Conservation (phyloP, 2,113 vertebrate genomes). For the Apteryx mantelli region DNA sequence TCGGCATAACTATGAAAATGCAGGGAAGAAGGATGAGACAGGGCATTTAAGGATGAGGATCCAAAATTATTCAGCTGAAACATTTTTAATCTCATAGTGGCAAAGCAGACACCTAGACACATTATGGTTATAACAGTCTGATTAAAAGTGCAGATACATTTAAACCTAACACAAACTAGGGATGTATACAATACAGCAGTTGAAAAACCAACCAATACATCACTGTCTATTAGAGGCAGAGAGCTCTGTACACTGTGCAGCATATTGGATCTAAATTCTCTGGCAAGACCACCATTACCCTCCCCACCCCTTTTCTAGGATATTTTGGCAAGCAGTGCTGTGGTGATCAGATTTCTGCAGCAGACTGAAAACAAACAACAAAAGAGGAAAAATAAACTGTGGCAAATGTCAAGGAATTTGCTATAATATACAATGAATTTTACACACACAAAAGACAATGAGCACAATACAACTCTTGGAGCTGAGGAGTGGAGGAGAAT, state of each 20-base stretch:
- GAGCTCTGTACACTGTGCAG: neutral
- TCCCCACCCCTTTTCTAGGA: neutral
- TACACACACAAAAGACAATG: neutral
- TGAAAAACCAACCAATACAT: neutral
- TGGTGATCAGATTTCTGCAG: slow-evolving; percentile 45
- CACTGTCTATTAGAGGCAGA: neutral
- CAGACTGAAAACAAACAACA: slow-evolving; percentile 46
- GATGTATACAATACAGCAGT: neutral
- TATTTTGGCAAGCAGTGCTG: slow-evolving; percentile 33
- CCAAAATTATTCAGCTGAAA: neutral
- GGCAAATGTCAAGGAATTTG: slow-evolving; percentile 29
- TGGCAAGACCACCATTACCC: slow-evolving; percentile 36
- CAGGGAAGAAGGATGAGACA: neutral
- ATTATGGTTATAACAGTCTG: neutral
- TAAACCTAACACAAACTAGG: neutral
- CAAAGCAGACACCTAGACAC: neutral
- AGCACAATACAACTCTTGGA: neutral
- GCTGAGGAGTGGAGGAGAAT: neutral
- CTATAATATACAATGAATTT: neutral
- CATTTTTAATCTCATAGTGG: neutral
- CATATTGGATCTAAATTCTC: slow-evolving; percentile 29
- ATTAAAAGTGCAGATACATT: neutral
- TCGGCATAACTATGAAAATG: neutral
- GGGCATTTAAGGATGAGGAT: neutral
- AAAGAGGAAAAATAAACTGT: slow-evolving; percentile 45